Conservation (phyloP, 2,888 invertebrate species). For the Unio delphinus region DNA sequence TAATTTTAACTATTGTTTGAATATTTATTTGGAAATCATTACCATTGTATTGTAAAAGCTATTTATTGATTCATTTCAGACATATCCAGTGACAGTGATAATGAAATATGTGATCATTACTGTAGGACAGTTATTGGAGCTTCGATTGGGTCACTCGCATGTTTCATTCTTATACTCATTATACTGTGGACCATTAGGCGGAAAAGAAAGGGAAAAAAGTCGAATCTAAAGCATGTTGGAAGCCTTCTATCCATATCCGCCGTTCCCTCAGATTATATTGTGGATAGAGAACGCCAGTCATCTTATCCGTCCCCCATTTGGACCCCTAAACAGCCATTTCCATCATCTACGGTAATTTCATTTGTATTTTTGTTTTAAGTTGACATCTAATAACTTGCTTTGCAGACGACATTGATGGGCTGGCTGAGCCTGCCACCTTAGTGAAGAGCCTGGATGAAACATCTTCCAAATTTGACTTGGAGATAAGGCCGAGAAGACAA, state of each 20-base stretch:
- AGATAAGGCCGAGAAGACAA: too few species aligned
- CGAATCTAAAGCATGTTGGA: constrained; percentile 60
- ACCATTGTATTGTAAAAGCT: not conserved
- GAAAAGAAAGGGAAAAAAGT: constrained; percentile 41
- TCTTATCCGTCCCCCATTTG: constrained; percentile 41
- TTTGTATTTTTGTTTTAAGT: not conserved
- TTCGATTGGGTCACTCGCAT: constrained; percentile 34
- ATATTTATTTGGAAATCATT: not conserved
- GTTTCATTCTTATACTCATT: constrained; percentile 32
- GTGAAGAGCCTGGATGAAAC: too few species aligned
- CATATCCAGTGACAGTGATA: constrained; percentile 12
- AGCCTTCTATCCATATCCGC: constrained; percentile 66
- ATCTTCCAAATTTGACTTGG: too few species aligned
- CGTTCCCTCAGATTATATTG: constrained; percentile 68
- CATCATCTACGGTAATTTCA: not conserved
- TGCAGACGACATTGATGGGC: too few species aligned
- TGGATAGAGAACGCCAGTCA: constrained; percentile 49
- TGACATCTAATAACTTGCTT: too few species aligned
- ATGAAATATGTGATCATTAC: constrained; percentile 24
- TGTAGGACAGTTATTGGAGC: constrained; percentile 41
- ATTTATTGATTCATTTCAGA: constrained; percentile 4
- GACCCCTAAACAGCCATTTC: constrained; percentile 35
- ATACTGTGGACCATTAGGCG: constrained; percentile 43
- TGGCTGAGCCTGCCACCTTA: too few species aligned
- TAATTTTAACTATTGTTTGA: not conserved